Evolutionary conservation across 2,113 vertebrate genomes (phyloP).

Genomic region (Psammodynastes pulverulentus): DNA sequence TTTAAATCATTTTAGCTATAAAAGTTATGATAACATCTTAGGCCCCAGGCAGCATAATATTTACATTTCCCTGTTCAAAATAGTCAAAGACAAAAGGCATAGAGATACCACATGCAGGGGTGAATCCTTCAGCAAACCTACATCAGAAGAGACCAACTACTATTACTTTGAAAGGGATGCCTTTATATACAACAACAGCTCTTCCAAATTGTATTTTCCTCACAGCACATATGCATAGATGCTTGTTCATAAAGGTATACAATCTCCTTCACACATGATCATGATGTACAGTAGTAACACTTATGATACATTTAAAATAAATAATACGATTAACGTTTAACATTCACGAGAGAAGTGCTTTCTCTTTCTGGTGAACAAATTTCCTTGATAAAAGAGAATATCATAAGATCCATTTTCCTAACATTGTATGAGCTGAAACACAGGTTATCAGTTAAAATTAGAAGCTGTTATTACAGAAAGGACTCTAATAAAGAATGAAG

Average conservation of each 20-base stretch:
- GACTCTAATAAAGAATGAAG: not conserved
- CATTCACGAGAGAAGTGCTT: not conserved
- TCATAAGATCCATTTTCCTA: not conserved
- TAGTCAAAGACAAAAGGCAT: not conserved
- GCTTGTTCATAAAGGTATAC: not conserved
- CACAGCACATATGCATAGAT: not conserved
- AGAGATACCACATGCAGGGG: not conserved
- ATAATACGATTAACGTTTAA: not conserved
- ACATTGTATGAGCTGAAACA: not conserved
- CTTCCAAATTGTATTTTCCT: not conserved
- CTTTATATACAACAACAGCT: not conserved
- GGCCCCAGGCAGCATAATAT: not conserved
- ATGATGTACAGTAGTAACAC: not conserved
- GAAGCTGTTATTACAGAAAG: not conserved
- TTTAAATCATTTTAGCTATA: not conserved
- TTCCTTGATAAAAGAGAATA: not conserved
- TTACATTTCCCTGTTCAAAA: not conserved
- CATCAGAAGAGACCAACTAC: not conserved
- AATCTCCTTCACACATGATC: not conserved
- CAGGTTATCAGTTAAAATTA: not conserved
- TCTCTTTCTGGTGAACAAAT: not conserved
- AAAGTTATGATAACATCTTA: not conserved
- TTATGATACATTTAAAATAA: not conserved
- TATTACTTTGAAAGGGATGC: not conserved
- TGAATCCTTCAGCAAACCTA: not conserved